phyloP scores from a whole-genome alignment of 2,797 vertebrate species.

The Channallabes apus region DNA sequence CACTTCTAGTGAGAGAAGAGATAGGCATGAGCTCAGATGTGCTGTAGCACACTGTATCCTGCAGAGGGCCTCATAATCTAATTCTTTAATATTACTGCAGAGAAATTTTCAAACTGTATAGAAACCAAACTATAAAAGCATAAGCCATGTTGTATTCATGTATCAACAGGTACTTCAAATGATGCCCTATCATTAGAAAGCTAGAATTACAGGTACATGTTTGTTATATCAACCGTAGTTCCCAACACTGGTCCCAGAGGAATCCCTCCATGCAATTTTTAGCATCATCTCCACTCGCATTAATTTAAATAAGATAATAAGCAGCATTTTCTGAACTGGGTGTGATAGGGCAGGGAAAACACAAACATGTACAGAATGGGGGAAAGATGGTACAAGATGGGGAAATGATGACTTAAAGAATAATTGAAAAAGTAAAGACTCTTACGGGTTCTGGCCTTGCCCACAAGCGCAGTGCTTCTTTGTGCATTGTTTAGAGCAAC shows the following conservation, averaged over 20 bases:
- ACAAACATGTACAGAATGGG: no score
- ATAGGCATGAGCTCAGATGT: conserved; percentile 64
- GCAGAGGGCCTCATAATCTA: conserved; percentile 13
- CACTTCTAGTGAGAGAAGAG: conserved; percentile 65
- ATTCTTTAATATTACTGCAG: neutral
- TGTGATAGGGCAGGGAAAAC: no score
- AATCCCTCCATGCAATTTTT: no score
- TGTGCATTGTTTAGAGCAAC: conserved; percentile 87
- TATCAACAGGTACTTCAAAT: neutral
- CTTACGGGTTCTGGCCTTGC: conserved; percentile 94
- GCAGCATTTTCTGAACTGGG: no score
- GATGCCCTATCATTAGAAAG: neutral
- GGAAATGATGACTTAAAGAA: neutral
- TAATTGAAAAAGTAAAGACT: conserved; percentile 24
- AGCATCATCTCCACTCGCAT: no score
- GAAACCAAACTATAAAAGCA: conserved; percentile 6
- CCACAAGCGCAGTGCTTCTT: conserved; percentile 86
- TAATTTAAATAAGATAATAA: no score
- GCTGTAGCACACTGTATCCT: conserved; percentile 51
- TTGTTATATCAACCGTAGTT: neutral
- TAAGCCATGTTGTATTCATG: neutral
- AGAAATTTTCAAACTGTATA: conserved; percentile 11
- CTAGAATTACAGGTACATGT: neutral
- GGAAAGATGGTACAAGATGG: no score
- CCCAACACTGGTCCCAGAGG: no score